Percentiles rank a stretch among this genome's conserved stretches.
These are phyloP conservation scores for Hemicentrotus pulcherrimus DNA, from an alignment of 35 echinoderm and acorn worm genomes.

Conservation along the genomic window DNA sequence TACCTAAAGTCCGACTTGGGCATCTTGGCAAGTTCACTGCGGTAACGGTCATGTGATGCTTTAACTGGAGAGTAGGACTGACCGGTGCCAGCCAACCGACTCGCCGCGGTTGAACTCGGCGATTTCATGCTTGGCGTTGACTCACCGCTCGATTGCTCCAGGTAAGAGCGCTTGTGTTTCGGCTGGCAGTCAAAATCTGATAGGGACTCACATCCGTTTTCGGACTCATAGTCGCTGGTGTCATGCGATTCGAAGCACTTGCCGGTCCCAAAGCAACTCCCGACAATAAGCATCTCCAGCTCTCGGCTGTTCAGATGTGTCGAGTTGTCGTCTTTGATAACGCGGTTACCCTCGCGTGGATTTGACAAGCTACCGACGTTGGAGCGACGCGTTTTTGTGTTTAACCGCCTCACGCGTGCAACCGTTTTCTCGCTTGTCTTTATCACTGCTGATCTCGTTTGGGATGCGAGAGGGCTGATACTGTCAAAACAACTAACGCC, in stretches of 20 bases:
- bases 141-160: neutral
- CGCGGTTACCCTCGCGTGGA: neutral
- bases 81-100: neutral
- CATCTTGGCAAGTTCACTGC: slow-evolving; percentile 35
- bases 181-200: slow-evolving; percentile 31
- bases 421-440: slow-evolving; percentile 33
- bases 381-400: neutral
- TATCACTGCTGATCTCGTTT: neutral
- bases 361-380: neutral
- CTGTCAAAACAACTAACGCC: slow-evolving; percentile 21
- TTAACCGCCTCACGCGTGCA: slow-evolving; percentile 8
- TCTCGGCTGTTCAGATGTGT: slow-evolving; percentile 28
- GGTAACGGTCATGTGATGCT: slow-evolving; percentile 18
- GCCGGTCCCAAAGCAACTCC: slow-evolving; percentile 29
- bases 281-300: slow-evolving; percentile 33
- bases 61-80: slow-evolving; percentile 37
- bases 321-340: slow-evolving; percentile 46
- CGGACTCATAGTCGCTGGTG: slow-evolving; percentile 44
- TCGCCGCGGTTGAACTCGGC: neutral
- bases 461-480: neutral
- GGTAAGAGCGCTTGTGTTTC: neutral
- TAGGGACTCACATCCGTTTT: neutral
- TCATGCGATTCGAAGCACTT: neutral
- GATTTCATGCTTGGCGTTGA: neutral
- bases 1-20: slow-evolving; percentile 27